Percentiles rank a stretch among this genome's conserved stretches.
Evolutionary conservation across 2,113 vertebrate species (phyloP).

Genomic region (Malurus cyaneus): DNA sequence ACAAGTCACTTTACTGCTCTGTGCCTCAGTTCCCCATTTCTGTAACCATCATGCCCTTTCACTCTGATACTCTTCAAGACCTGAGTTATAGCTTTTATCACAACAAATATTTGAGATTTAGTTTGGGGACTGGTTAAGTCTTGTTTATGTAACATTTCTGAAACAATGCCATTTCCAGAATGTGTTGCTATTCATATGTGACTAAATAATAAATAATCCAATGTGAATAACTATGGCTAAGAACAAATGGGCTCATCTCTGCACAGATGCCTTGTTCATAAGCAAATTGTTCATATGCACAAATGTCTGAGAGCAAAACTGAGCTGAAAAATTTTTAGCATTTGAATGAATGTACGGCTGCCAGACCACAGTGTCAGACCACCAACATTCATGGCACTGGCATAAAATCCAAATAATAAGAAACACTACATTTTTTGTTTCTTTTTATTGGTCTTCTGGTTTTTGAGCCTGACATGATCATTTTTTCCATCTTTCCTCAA

Average conservation of each 20-base stretch:
- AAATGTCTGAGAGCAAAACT: neutral
- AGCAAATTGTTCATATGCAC: neutral
- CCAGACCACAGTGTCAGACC: conserved; percentile 58
- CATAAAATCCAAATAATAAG: conserved; percentile 45
- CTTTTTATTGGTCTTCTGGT: conserved; percentile 49
- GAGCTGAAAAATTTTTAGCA: conserved; percentile 42
- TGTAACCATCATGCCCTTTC: neutral
- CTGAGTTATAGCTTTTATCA: neutral
- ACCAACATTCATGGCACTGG: conserved; percentile 36
- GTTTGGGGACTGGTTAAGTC: neutral
- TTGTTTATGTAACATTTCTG: neutral
- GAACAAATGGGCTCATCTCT: neutral
- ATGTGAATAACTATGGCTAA: neutral
- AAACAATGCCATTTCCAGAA: neutral
- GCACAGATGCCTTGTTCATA: neutral
- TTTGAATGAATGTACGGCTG: conserved; percentile 42
- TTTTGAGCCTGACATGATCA: conserved; percentile 7
- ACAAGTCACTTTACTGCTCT: neutral
- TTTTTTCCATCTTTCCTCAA: conserved; percentile 43
- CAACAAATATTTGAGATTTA: neutral
- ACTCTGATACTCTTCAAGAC: neutral
- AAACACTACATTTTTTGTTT: conserved; percentile 43
- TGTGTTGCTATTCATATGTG: neutral
- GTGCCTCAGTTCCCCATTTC: neutral
- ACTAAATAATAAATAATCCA: neutral